Percentiles rank a stretch among this genome's conserved stretches.
Conservation (phyloP, 2,888 invertebrate genomes). For the Seira ritae region DNA sequence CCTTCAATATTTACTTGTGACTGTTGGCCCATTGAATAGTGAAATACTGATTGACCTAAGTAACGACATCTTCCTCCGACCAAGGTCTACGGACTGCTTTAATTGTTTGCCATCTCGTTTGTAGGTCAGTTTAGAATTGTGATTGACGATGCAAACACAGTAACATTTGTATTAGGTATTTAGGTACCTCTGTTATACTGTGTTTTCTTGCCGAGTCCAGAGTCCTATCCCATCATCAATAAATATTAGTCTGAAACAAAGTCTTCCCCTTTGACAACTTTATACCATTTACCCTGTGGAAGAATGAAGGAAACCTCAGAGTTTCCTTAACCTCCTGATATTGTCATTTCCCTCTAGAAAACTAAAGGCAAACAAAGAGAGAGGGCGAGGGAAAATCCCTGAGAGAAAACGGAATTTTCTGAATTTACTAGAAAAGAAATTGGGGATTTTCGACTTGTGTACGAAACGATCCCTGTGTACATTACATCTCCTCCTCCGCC, state of each 20-base stretch:
- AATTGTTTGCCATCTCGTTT: too few relatives aligned
- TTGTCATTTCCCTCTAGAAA: background rate
- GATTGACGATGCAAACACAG: too few relatives aligned
- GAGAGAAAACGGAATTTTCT: background rate
- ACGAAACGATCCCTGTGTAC: background rate
- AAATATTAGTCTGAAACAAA: background rate
- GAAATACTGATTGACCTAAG: background rate
- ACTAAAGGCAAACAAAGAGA: background rate
- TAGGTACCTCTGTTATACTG: background rate
- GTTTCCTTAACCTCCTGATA: background rate
- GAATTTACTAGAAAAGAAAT: background rate
- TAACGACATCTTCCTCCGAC: too few relatives aligned
- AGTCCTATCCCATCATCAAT: background rate
- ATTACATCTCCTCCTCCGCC: background rate
- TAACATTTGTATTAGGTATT: too few relatives aligned
- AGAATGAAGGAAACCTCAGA: background rate
- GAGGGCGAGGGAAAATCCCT: background rate
- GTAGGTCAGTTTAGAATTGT: too few relatives aligned
- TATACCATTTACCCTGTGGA: too few relatives aligned
- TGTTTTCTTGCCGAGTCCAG: background rate
- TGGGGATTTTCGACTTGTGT: background rate
- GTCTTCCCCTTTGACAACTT: too few relatives aligned
- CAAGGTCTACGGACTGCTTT: too few relatives aligned
- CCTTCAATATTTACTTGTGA: background rate
- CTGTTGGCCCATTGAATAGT: background rate